Base-by-base conservation (phyloP, 2,888 invertebrate genomes). In the Leucoma salicis region DNA sequence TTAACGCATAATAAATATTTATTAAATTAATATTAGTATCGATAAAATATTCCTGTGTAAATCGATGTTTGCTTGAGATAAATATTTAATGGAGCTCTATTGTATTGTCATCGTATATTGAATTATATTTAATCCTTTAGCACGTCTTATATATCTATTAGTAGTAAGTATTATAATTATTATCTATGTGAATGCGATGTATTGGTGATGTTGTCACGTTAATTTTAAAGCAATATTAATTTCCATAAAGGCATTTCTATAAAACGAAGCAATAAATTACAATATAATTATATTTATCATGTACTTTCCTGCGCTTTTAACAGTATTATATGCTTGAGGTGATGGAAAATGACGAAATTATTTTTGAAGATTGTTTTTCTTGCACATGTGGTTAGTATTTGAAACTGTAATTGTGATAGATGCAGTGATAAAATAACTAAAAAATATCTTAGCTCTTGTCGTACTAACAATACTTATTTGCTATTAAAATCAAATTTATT, bases 1-100 rank as follows among this genome's bases (percentile, higher is more conserved):
- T 88, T 86, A 79, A 85, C 70, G 87, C 86, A 87, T 86, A 86
- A 87, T 87, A 86, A 60, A 61, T 63, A 73, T 72, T 66, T 73
- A 73, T 71, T 58, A 51, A 63, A 66, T 55, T 42, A 39, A 61
- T 67, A 69, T 62, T 57, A 57, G 60, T 76, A 54, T 58, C 39
- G 31, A 51, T 60, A n/a, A n/a, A n/a, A 57, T 65, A 57, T 57
- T 50, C 54, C 49, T 76, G 70, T 76, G 63, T 79, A 71, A 70
- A 78, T 76, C 70, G 70, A 78, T 65, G 78, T 82, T 79, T 74
- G 81, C 83, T 82, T 85, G 66, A 53, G 79, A 41, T 38, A 49
- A 65, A 47, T 66, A 64, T 57, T 53, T 66, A 56, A 53, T 44
- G 53, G 46, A 49, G 46, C 39, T 49, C 49, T 53, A 44, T 52